Conservation (phyloP, 35 echinoderm and acorn worm species). For the Apostichopus parvimensis region DNA sequence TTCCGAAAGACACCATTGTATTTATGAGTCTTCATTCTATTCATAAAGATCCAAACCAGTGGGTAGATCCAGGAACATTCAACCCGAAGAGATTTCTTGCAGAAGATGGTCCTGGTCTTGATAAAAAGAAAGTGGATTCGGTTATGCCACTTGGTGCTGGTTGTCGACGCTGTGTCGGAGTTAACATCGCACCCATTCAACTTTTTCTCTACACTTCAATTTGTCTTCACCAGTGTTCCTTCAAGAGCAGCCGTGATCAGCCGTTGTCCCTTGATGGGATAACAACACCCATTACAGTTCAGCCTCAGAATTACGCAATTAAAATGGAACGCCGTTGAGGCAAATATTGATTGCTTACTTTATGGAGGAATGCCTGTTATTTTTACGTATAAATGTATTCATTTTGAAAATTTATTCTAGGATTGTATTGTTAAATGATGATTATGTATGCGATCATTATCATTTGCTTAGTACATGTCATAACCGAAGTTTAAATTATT, state of each 20-base stretch:
- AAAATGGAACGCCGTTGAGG: neutral
- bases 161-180: constrained; percentile 64
- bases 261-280: neutral
- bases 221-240: constrained; percentile 69
- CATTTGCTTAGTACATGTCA: too few species aligned
- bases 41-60: constrained; percentile 56
- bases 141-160: constrained; percentile 66
- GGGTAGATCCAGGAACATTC: constrained; percentile 67
- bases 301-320: neutral
- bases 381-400: too few species aligned
- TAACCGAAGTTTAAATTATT: too few species aligned
- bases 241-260: constrained; percentile 9
- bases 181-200: constrained; percentile 57
- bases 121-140: constrained; percentile 36
- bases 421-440: too few species aligned
- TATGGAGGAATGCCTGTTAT: too few species aligned
- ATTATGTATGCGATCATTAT: too few species aligned
- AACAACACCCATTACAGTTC: neutral
- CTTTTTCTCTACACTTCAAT: constrained; percentile 65
- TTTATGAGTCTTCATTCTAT: constrained; percentile 81
- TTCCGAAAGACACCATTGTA: constrained; percentile 82
- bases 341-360: too few species aligned
- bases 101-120: constrained; percentile 54
- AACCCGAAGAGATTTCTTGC: constrained; percentile 68
- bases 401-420: too few species aligned